phyloP scores from a whole-genome alignment of 2,113 vertebrate genomes.

The Atherinomorus stipes region DNA sequence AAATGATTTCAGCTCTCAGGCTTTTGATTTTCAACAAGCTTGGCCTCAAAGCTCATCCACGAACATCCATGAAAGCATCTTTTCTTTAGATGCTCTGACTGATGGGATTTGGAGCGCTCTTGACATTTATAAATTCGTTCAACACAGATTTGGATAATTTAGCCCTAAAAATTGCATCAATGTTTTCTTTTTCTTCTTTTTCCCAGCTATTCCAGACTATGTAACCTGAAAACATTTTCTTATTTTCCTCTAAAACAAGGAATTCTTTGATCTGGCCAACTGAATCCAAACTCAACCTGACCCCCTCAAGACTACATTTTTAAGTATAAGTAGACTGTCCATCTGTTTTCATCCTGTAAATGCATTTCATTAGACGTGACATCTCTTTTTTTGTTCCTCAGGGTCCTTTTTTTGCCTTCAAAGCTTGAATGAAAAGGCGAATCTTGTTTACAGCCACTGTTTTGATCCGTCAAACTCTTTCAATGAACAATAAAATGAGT shows the following conservation, averaged over 20 bases:
- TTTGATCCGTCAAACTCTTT: conserved; percentile 77
- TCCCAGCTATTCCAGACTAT: conserved; percentile 52
- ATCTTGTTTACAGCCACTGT: conserved; percentile 77
- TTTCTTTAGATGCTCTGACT: conserved; percentile 86
- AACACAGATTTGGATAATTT: conserved; percentile 22
- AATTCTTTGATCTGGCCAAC: conserved; percentile 85
- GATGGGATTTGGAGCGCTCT: conserved; percentile 88
- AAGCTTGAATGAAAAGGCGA: conserved; percentile 62
- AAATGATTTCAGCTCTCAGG: conserved; percentile 74
- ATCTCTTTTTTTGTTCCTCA: conserved; percentile 61
- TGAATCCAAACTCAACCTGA: conserved; percentile 82
- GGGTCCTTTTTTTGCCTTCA: conserved; percentile 47
- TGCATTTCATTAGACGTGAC: conserved; percentile 68
- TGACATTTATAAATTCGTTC: conserved; percentile 56
- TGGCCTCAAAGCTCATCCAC: conserved; percentile 85
- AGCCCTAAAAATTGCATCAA: conserved; percentile 58
- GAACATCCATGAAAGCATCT: conserved; percentile 81
- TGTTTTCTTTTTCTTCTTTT: conserved; percentile 75
- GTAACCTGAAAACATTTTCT: conserved; percentile 59
- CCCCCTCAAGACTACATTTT: conserved; percentile 77
- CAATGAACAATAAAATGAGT: conserved; percentile 79
- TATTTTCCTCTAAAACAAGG: conserved; percentile 71
- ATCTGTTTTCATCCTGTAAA: conserved; percentile 60
- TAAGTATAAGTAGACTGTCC: conserved; percentile 67
- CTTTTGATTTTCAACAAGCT: conserved; percentile 90